These are phyloP conservation scores for Eueides isabella DNA, from an alignment of 1,140 invertebrate genomes.

Conservation along the genomic window DNA sequence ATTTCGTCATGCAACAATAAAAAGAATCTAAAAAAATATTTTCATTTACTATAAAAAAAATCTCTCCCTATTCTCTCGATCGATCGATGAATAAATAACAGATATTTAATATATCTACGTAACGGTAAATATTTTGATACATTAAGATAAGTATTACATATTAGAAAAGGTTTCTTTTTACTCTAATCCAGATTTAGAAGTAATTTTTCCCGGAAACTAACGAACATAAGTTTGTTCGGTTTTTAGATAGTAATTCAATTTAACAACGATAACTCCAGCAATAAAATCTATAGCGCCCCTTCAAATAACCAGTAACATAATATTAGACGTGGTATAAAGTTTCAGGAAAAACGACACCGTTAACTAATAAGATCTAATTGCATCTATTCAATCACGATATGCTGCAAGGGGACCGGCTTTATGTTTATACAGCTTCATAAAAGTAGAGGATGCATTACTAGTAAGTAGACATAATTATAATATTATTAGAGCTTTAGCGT, in stretches of 20 bases:
- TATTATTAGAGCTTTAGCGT: neutral
- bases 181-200: too few relatives aligned
- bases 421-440: constrained; percentile 7
- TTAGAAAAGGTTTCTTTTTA: too few relatives aligned
- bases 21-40: too few relatives aligned
- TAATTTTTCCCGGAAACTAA: too few relatives aligned
- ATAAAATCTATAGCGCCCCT: neutral
- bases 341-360: constrained; percentile 11
- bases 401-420: neutral
- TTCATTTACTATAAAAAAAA: too few relatives aligned
- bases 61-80: too few relatives aligned
- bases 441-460: neutral
- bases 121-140: too few relatives aligned
- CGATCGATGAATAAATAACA: too few relatives aligned
- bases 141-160: too few relatives aligned
- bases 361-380: constrained; percentile 12
- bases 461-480: neutral
- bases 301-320: constrained; percentile 1
- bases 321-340: neutral
- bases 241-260: neutral
- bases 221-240: neutral
- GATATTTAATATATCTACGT: too few relatives aligned
- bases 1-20: too few relatives aligned
- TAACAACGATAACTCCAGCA: neutral
- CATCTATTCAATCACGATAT: neutral